These are phyloP conservation scores for Apteryx owenii DNA, from an alignment of 2,113 vertebrate species.

Conservation along the genomic window DNA sequence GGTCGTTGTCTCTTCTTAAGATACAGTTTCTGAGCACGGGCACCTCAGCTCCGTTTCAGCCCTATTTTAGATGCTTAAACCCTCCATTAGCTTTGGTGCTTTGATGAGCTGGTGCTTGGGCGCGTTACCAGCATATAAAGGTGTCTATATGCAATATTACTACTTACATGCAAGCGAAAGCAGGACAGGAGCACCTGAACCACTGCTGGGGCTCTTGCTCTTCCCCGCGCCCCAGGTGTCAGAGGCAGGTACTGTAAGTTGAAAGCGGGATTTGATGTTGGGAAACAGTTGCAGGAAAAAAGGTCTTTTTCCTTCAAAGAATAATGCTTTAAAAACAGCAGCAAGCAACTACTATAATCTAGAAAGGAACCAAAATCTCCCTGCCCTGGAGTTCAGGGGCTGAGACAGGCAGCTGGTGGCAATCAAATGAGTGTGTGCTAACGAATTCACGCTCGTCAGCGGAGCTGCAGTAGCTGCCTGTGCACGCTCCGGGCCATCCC, in stretches of 20 bases:
- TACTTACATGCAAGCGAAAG: rapidly evolving
- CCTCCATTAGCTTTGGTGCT: not conserved
- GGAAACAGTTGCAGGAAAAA: not conserved
- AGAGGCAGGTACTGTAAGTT: no score
- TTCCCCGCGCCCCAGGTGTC: not conserved
- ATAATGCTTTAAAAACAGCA: not conserved
- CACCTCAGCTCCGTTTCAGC: not conserved
- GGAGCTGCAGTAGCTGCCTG: not conserved
- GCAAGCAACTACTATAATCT: not conserved
- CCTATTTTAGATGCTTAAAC: not conserved
- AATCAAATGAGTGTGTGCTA: not conserved
- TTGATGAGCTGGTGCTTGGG: no score
- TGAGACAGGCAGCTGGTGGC: not conserved
- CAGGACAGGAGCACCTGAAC: not conserved
- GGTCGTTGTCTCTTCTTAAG: not conserved
- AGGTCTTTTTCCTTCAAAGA: not conserved
- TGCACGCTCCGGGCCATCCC: not conserved
- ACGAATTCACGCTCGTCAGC: not conserved
- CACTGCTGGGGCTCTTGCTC: not conserved
- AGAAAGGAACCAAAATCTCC: not conserved
- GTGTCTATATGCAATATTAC: not conserved
- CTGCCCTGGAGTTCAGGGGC: not conserved
- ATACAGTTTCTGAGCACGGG: not conserved
- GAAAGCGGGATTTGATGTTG: rapidly evolving
- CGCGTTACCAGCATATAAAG: not conserved